Evolutionary conservation across 2,797 vertebrate species (phyloP), one percentile per base, ranked within the genome.

Genomic region (Rhinella marina): DNA sequence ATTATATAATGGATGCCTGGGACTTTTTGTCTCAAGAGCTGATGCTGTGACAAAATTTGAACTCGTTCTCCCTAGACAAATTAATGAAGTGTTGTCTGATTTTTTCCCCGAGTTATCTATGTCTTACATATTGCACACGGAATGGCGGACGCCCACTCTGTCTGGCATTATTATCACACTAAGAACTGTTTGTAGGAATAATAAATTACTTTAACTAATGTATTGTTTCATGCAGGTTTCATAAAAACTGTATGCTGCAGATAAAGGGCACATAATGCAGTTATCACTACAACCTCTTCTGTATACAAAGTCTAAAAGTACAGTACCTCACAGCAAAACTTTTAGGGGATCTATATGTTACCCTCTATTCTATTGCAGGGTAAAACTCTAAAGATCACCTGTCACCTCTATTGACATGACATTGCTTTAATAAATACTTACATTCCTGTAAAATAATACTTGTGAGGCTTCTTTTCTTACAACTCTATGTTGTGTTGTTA

Each of bases 71-170:
- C 91, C 92, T 85, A 89, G 94, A 94, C 94, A 94, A 95, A 95
- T 95, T 95, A 95, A 94, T 95, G 92, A 91, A 90, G 90, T 94
- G 89, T 91, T 88, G 92, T 92, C 87, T 90, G 91, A 92, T 94
- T 93, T 87, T 92, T 94, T 93, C 70, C 92, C 87, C 16, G 11
- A 75, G 25, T 32, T 70, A 84, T 73, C 66, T 57, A 84, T 72
- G 54, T 75, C 70, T 90, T 85, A 87, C 84, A 85, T 90, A 59
- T 66, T 90, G 73, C 77, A 59, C 90, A 70, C 41, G 86, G 86
- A 54, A 54, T 68, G 89, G 82, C 82, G 87, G 91, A 88, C 92
- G 86, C 86, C 89, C 61, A 66, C 62, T 66, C 87, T 88, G 80
- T 92, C 90, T 25, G 81, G 73, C 9, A 77, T 62, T 85, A 21